Evolutionary conservation across 2,113 vertebrate species (phyloP).

Genomic region (Herpetotheres cachinnans): DNA sequence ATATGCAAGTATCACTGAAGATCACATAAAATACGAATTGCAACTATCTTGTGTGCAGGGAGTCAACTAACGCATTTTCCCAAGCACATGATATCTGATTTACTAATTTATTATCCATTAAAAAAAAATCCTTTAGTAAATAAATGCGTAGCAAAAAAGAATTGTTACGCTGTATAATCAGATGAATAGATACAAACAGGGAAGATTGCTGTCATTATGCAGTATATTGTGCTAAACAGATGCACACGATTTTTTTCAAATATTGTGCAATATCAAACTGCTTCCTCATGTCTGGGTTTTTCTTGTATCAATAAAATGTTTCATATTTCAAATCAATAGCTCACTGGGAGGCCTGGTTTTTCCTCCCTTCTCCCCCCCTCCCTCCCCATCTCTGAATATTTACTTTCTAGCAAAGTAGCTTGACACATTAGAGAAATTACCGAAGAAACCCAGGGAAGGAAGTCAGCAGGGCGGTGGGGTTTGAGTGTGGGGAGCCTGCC

Average conservation of each 20-base stretch:
- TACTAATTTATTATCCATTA: slow-evolving; percentile 78
- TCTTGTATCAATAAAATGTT: slow-evolving; percentile 74
- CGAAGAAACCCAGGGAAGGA: slow-evolving; percentile 74
- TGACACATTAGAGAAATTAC: slow-evolving; percentile 77
- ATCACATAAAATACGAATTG: slow-evolving; percentile 61
- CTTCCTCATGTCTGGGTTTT: slow-evolving; percentile 68
- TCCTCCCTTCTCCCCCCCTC: background rate
- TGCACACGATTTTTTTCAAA: slow-evolving; percentile 74
- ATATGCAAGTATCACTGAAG: slow-evolving; percentile 1
- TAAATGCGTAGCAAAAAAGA: slow-evolving; percentile 77
- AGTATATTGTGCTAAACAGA: slow-evolving; percentile 78
- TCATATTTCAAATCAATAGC: slow-evolving; percentile 74
- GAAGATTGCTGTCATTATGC: slow-evolving; percentile 81
- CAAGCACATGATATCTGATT: slow-evolving; percentile 72
- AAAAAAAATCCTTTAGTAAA: slow-evolving; percentile 75
- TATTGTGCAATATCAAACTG: slow-evolving; percentile 66
- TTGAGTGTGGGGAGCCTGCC: slow-evolving; percentile 80
- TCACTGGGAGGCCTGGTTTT: slow-evolving; percentile 54
- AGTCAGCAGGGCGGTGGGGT: slow-evolving; percentile 73
- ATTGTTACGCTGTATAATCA: slow-evolving; percentile 77
- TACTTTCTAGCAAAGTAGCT: slow-evolving; percentile 79
- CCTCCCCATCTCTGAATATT: slow-evolving; percentile 75
- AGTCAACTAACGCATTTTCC: slow-evolving; percentile 68
- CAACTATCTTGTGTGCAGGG: slow-evolving; percentile 44
- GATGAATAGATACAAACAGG: slow-evolving; percentile 78